These are phyloP conservation scores for Bellardia bayeri DNA, from an alignment of 2,888 invertebrate genomes.

Conservation along the genomic window DNA sequence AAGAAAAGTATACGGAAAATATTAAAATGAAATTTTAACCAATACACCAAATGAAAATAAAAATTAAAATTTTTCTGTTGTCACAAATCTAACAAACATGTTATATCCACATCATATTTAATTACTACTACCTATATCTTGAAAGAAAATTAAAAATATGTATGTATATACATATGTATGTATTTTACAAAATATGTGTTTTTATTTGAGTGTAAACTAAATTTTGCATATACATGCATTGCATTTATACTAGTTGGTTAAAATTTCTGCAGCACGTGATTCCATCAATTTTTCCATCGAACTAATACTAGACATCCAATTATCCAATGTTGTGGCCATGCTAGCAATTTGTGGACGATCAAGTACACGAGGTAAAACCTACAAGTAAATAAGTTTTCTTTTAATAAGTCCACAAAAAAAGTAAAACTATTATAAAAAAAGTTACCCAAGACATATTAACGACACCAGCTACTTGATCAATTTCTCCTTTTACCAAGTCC, in stretches of 20 bases:
- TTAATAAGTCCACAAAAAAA: background rate
- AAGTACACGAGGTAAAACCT: slow-evolving; percentile 90
- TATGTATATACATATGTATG: background rate
- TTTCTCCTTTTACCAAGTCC: slow-evolving; percentile 96
- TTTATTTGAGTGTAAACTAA: slow-evolving; percentile 39
- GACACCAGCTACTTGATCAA: slow-evolving; percentile 92
- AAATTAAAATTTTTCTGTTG: no score
- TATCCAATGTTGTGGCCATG: slow-evolving; percentile 83
- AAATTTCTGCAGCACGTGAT: slow-evolving; percentile 83
- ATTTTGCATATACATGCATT: slow-evolving; percentile 31
- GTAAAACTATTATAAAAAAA: no score
- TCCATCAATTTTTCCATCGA: slow-evolving; percentile 84
- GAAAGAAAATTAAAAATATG: no score
- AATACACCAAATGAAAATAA: no score
- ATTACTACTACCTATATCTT: no score
- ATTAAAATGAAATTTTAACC: no score
- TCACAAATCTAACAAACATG: no score
- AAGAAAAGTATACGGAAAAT: no score
- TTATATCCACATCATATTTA: no score
- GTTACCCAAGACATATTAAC: slow-evolving; percentile 90
- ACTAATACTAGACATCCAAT: slow-evolving; percentile 84
- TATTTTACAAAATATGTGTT: slow-evolving; percentile 14
- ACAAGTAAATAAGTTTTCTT: background rate
- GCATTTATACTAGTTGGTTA: slow-evolving; percentile 81
- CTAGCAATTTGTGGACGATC: slow-evolving; percentile 85